phyloP scores from a whole-genome alignment of 2,888 invertebrate species.

The Synergus umbraculus region DNA sequence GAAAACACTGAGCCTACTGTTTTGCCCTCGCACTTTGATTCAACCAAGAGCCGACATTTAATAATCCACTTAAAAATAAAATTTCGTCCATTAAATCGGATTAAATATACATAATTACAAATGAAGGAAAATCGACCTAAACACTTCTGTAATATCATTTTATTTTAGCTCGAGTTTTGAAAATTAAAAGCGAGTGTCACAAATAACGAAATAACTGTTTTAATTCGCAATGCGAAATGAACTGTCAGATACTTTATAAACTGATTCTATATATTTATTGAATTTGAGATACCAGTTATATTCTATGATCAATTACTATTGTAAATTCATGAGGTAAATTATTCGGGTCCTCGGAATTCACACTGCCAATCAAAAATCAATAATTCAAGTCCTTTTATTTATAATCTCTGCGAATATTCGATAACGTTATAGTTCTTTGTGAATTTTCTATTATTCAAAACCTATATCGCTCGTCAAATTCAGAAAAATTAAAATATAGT shows the following conservation, averaged over 20 bases:
- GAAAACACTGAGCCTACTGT: conserved; percentile 58
- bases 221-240: neutral
- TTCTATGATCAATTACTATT: neutral
- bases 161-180: neutral
- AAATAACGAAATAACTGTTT: neutral
- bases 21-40: conserved; percentile 44
- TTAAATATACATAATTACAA: neutral
- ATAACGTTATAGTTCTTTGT: neutral
- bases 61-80: conserved; percentile 9
- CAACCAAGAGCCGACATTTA: conserved; percentile 36
- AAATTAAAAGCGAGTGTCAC: neutral
- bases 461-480: neutral
- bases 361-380: neutral
- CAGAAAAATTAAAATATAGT: neutral
- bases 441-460: neutral
- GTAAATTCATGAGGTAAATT: neutral
- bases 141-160: neutral
- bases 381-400: neutral
- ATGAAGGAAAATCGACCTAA: conserved; percentile 50
- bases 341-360: neutral
- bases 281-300: neutral
- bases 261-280: neutral
- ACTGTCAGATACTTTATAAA: neutral
- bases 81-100: neutral
- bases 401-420: neutral